Evolutionary conservation across 92 coral and sea anemone genomes (phyloP).

Genomic region (Palythoa grandis): DNA sequence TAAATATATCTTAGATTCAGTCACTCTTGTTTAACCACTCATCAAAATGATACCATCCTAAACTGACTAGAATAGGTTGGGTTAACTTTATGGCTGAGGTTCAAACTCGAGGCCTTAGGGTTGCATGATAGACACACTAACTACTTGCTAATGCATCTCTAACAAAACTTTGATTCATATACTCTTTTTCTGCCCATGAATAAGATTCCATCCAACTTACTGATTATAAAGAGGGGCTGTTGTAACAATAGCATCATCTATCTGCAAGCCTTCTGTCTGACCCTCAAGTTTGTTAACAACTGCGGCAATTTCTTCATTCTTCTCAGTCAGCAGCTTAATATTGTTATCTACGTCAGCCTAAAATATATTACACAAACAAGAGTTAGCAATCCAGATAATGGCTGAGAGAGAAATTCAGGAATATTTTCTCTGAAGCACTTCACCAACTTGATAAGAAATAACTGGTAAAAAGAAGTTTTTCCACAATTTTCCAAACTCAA

Average conservation of each 20-base stretch:
- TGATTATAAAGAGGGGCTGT: conserved; percentile 96
- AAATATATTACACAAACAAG: neutral
- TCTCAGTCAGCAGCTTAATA: conserved; percentile 82
- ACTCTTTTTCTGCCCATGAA: neutral
- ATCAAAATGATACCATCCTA: too few relatives aligned
- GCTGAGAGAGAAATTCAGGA: neutral
- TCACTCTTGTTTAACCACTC: too few relatives aligned
- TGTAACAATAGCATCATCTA: conserved; percentile 96
- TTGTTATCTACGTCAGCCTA: conserved; percentile 94
- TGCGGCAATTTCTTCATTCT: conserved; percentile 87
- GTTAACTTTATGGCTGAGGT: too few relatives aligned
- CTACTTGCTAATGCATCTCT: neutral
- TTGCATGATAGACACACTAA: too few relatives aligned
- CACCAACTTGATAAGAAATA: too few relatives aligned
- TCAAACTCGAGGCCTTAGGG: too few relatives aligned
- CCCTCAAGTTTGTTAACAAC: conserved; percentile 76
- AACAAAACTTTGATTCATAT: too few relatives aligned
- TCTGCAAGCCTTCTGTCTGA: conserved; percentile 77
- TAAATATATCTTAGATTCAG: too few relatives aligned
- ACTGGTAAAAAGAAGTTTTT: too few relatives aligned
- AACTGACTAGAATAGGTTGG: too few relatives aligned
- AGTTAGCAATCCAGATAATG: neutral
- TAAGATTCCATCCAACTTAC: conserved; percentile 59
- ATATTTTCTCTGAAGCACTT: too few relatives aligned
- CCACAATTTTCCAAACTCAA: too few relatives aligned